Conservation (phyloP, 2,113 vertebrate genomes). For the Platycercus adscitus region DNA sequence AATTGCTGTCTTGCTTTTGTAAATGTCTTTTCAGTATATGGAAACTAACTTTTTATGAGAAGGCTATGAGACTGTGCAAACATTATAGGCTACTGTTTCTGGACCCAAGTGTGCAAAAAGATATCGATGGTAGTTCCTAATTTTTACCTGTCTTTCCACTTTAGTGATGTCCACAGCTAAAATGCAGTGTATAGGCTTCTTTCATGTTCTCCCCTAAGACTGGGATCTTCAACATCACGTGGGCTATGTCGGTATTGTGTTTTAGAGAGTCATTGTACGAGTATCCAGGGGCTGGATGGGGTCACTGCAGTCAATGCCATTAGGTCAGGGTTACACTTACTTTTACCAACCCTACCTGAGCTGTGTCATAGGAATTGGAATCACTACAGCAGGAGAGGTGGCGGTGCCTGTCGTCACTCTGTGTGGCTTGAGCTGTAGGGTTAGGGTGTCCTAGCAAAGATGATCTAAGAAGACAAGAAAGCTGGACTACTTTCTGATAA, state of each 20-base stretch:
- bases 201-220: accelerated
- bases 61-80: not conserved
- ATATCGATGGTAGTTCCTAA: not conserved
- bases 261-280: not conserved
- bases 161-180: not conserved
- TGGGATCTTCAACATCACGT: not conserved
- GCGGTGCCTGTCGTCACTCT: not conserved
- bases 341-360: not conserved
- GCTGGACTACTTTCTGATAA: not conserved
- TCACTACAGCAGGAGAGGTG: not conserved
- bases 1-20: not conserved
- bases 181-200: not conserved
- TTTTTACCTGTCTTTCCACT: not conserved
- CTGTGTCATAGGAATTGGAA: not conserved
- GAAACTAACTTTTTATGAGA: not conserved
- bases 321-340: not conserved
- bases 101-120: not conserved
- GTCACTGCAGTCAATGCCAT: not conserved
- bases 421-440: not conserved
- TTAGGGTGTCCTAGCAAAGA: not conserved
- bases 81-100: not conserved
- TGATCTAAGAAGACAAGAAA: not conserved
- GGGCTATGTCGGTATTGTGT: accelerated
- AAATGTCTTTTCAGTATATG: not conserved
- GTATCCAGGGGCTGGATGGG: not conserved